These are phyloP conservation scores for Heliconius congener DNA, from an alignment of 1,140 invertebrate species.

Conservation along the genomic window DNA sequence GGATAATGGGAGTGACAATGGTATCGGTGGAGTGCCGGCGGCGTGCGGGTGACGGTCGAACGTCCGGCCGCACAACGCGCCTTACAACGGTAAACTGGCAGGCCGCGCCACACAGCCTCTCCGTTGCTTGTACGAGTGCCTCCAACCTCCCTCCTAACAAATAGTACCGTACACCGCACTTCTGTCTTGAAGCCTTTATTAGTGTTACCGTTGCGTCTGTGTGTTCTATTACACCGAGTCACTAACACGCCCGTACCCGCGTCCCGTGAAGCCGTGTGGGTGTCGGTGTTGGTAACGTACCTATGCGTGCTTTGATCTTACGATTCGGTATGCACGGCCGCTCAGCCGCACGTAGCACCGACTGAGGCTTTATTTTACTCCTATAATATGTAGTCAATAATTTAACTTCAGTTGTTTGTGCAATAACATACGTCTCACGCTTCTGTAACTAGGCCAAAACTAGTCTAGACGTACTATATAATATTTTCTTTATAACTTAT, in stretches of 20 bases:
- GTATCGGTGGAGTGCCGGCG: constrained; percentile 56
- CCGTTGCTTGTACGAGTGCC: constrained; percentile 74
- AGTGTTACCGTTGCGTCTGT: constrained; percentile 66
- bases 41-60: constrained; percentile 69
- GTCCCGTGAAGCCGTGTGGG: constrained; percentile 59
- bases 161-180: constrained; percentile 78
- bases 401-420: constrained; percentile 74
- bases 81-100: constrained; percentile 80
- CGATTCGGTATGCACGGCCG: constrained; percentile 79
- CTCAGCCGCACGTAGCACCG: constrained; percentile 71
- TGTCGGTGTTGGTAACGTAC: constrained; percentile 72
- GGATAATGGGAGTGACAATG: constrained; percentile 44
- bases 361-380: constrained; percentile 74
- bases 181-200: constrained; percentile 77
- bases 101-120: constrained; percentile 72
- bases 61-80: constrained; percentile 79
- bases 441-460: constrained; percentile 56
- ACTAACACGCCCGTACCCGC: constrained; percentile 40
- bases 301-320: constrained; percentile 81
- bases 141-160: constrained; percentile 78
- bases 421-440: constrained; percentile 66
- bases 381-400: constrained; percentile 79
- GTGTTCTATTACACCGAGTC: constrained; percentile 51
- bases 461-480: constrained; percentile 40
- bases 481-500: constrained; percentile 46